These are phyloP conservation scores for Oceanodroma leucorhoa DNA, from an alignment of 2,797 vertebrate genomes.

Conservation along the genomic window DNA sequence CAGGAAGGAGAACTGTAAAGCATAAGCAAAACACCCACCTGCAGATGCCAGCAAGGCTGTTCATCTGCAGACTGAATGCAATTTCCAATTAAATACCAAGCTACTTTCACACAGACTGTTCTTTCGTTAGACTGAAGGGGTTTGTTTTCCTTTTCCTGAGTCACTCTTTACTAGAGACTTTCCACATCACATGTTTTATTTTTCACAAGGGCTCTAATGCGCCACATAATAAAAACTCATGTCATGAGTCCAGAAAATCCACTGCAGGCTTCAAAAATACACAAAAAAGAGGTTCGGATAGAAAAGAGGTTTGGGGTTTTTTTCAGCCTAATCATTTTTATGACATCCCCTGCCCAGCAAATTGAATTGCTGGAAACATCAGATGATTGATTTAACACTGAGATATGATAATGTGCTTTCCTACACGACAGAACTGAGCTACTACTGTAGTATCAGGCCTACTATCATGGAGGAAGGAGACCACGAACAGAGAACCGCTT, in stretches of 20 bases:
- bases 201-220: constrained; percentile 42
- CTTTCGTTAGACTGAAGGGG: constrained; percentile 33
- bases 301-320: not conserved
- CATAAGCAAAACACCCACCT: constrained; percentile 59
- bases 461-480: not conserved
- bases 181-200: constrained; percentile 51
- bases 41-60: constrained; percentile 51
- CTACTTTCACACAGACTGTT: constrained; percentile 45
- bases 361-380: not conserved
- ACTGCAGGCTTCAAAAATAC: not conserved
- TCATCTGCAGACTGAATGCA: constrained; percentile 44
- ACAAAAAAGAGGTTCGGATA: not conserved
- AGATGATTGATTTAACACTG: not conserved
- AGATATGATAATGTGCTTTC: not conserved
- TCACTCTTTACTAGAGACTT: constrained; percentile 39
- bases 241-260: constrained; percentile 21
- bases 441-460: not conserved
- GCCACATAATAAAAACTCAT: constrained; percentile 4
- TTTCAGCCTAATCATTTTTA: constrained; percentile 8
- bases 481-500: not conserved
- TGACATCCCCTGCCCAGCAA: not conserved
- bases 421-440: not conserved
- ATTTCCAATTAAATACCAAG: constrained; percentile 52
- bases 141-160: constrained; percentile 56
- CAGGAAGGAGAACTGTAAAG: constrained; percentile 43